Base-by-base conservation (phyloP, 2,113 vertebrate species). In the Phasianus colchicus region DNA sequence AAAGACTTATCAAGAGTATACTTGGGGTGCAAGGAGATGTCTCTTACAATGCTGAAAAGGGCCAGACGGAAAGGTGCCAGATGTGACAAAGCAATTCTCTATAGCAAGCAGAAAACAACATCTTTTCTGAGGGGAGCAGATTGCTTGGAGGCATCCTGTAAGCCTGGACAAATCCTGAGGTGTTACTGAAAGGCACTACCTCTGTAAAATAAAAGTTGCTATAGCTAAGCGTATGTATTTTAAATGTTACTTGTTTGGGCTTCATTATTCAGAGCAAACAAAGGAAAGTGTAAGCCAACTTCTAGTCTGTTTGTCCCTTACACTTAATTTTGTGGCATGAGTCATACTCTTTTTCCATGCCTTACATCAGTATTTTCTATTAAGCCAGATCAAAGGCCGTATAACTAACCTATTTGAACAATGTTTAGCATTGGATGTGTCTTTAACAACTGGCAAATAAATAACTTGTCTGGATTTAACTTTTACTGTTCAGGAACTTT, bases 341-440 rank as follows among this genome's bases (percentile, higher is more conserved):
- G 9, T 78, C 45, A 10, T 24, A 16, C 0, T 20, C 30, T 61
- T 86, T 71, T 54, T 57, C 17, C 14, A 5, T 36, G 48, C 24
- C 52, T 75, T 83, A 69, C 43, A 64, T 45, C 9, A 52, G 6
- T 54, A 24, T 40, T 73, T 24, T 73, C 1, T 64, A 61, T 8
- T 0, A 0, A 20, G 10, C 72, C 32, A 5, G 7, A 61, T 11
- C 10, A 84, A 55, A 82, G 18, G 13, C 16, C 10, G 2, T 32
- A 15, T 57, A 67, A 63, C 13, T n/a, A 83, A 5, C 17, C 5
- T 66, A 2, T 61, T 79, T 77, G 60, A 83, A 73, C 13, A 57
- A 36, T 13, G 24, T 6, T 52, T 27, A 40, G 73, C 72, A 83
- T 5, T 1, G 0, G 17, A 83, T 61, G 27, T 22, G 47, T 60